A percentile compares a stretch with the other conserved stretches of the same genome.
Conservation (phyloP, 2,113 vertebrate genomes). For the Corvus cornix region DNA sequence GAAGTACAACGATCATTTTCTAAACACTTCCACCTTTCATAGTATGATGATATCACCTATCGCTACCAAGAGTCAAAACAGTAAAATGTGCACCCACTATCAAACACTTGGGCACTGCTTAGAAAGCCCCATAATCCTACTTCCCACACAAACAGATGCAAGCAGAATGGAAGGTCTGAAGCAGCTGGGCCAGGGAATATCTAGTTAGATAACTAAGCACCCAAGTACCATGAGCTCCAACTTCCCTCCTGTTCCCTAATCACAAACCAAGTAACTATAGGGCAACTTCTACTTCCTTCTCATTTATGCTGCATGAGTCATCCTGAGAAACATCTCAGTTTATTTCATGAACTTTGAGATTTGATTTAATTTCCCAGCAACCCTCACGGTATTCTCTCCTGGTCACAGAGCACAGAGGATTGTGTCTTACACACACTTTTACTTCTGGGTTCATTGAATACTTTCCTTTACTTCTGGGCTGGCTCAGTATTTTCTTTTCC, state of each 20-base stretch:
- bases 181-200: background rate
- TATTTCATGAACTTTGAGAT: background rate
- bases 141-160: background rate
- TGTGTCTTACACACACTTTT: background rate
- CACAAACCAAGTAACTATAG: background rate
- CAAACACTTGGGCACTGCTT: background rate
- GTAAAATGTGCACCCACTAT: background rate
- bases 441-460: background rate
- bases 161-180: background rate
- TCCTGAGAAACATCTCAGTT: background rate
- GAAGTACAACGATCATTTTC: background rate
- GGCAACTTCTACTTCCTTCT: background rate
- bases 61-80: rapidly evolving
- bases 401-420: background rate
- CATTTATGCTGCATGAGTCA: background rate
- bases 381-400: background rate
- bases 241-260: background rate
- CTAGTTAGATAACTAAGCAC: background rate
- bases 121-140: background rate
- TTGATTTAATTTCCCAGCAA: background rate
- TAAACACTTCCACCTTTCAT: background rate
- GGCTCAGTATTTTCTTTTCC: background rate
- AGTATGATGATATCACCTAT: background rate
- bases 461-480: background rate
- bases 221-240: background rate